Evolutionary conservation across 2,797 vertebrate genomes (phyloP).

Genomic region (Coregonus sp.): DNA sequence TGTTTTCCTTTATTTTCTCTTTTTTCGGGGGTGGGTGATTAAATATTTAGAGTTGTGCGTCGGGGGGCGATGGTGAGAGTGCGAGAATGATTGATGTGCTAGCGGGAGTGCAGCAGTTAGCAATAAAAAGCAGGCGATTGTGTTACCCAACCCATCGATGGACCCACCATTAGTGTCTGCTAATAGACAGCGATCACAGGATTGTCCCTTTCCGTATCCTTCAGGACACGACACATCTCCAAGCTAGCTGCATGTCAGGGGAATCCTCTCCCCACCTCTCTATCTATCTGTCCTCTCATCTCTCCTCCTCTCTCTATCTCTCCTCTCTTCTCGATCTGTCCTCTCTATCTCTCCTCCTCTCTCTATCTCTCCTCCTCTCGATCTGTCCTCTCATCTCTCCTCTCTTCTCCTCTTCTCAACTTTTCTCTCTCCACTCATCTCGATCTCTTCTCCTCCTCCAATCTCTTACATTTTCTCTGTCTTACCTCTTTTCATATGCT

Average conservation of each 20-base stretch:
- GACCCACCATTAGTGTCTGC: conserved; percentile 78
- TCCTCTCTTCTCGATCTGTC: neutral
- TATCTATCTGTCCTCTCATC: too few species aligned
- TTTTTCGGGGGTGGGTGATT: conserved; percentile 70
- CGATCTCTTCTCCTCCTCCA: neutral
- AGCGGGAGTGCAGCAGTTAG: conserved; percentile 75
- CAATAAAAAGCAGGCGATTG: conserved; percentile 77
- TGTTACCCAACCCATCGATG: conserved; percentile 81
- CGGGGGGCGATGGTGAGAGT: conserved; percentile 69
- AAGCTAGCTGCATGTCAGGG: neutral
- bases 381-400: neutral
- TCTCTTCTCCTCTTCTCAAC: neutral
- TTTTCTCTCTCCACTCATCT: neutral
- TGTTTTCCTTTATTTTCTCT: conserved; percentile 30
- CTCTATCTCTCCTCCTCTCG: neutral
- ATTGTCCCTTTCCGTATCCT: conserved; percentile 74
- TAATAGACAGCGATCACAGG: conserved; percentile 77
- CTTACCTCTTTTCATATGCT: neutral
- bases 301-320: neutral
- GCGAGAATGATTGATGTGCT: conserved; percentile 70
- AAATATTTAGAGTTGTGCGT: conserved; percentile 77
- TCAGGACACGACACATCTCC: conserved; percentile 49
- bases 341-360: neutral
- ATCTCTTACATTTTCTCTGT: neutral
- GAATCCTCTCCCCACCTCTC: neutral